A percentile compares a stretch with the other conserved stretches of the same genome.
These are phyloP conservation scores for Pavo muticus DNA, from an alignment of 2,113 vertebrate genomes.

Conservation along the genomic window DNA sequence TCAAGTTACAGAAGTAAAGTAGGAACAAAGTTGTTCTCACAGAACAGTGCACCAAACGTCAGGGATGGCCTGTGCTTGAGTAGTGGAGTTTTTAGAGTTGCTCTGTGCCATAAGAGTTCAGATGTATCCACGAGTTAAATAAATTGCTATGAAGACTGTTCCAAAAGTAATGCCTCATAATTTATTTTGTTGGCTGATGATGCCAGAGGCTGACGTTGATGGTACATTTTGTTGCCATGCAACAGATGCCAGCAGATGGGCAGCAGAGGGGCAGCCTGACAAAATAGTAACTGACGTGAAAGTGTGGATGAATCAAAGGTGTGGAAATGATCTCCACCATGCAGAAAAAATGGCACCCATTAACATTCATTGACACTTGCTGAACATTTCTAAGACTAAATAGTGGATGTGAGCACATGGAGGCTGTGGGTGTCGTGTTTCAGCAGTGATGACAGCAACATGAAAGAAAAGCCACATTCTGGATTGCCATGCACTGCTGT, in stretches of 20 bases:
- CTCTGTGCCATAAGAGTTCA: background rate
- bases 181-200: background rate
- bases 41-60: background rate
- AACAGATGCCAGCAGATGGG: too few relatives aligned
- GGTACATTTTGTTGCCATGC: background rate
- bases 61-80: background rate
- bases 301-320: too few relatives aligned
- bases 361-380: too few relatives aligned
- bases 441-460: background rate
- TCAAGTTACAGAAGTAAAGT: background rate
- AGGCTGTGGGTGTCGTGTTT: background rate
- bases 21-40: background rate
- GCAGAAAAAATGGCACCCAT: too few relatives aligned
- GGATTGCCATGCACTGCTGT: background rate
- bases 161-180: background rate
- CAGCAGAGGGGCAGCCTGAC: too few relatives aligned
- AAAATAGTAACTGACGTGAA: too few relatives aligned
- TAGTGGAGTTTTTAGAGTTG: fast-evolving
- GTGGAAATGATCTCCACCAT: too few relatives aligned
- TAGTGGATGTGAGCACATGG: background rate
- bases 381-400: background rate
- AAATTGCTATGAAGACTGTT: background rate
- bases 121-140: background rate
- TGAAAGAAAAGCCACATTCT: background rate
- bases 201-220: too few relatives aligned